Conservation (phyloP, 2,888 invertebrate genomes). For the Campoplex nolae region DNA sequence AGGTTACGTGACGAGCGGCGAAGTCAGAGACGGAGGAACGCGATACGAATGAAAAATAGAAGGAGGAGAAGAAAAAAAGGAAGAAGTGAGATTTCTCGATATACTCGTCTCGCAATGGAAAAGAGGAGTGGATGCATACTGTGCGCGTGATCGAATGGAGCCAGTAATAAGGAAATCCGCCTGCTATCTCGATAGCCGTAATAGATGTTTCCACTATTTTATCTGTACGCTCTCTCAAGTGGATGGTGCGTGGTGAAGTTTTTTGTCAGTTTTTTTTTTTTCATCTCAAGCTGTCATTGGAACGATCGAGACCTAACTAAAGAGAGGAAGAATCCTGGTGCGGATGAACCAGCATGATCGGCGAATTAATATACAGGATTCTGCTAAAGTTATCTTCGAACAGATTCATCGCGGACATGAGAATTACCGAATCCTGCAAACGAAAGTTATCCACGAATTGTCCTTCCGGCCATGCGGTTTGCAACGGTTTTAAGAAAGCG, state of each 20-base stretch:
- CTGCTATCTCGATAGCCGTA: conserved; percentile 57
- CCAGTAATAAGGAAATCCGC: conserved; percentile 68
- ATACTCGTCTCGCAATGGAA: conserved; percentile 20
- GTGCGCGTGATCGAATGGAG: conserved; percentile 49
- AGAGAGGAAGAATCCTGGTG: conserved; percentile 1
- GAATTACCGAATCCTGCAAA: no score
- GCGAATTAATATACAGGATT: conserved; percentile 10
- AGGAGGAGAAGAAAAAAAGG: conserved; percentile 4
- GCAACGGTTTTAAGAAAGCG: neutral
- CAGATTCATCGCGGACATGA: no score
- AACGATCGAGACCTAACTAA: neutral
- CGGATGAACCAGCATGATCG: conserved; percentile 29
- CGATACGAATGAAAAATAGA: conserved; percentile 28
- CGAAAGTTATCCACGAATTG: no score
- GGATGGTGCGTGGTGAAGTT: conserved; percentile 32
- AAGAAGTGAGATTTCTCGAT: conserved; percentile 55
- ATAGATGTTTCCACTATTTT: conserved; percentile 63
- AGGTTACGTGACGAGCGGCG: conserved; percentile 54
- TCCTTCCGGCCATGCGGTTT: neutral
- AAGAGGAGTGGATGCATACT: conserved; percentile 1
- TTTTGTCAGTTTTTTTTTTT: conserved; percentile 43
- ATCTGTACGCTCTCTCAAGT: conserved; percentile 36
- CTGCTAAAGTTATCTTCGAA: neutral
- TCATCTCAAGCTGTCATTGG: conserved; percentile 41
- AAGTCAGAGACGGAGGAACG: conserved; percentile 48